Evolutionary conservation across 2,113 vertebrate genomes (phyloP).

Genomic region (Chunga burmeisteri): DNA sequence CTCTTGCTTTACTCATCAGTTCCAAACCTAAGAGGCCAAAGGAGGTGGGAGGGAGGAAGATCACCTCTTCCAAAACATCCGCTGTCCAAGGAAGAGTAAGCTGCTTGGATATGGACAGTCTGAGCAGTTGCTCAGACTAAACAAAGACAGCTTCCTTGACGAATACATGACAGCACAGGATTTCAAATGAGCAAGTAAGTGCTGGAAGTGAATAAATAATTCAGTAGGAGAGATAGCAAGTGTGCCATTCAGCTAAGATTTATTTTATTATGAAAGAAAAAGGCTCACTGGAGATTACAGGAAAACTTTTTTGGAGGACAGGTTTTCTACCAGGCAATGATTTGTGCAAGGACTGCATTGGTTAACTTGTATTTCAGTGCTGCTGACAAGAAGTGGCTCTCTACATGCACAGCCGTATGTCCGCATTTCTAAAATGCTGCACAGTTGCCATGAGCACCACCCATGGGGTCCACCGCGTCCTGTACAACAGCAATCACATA

Average conservation of each 20-base stretch:
- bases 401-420: not conserved
- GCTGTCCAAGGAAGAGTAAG: not conserved
- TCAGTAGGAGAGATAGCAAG: not conserved
- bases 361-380: not conserved
- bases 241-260: not conserved
- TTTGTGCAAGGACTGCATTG: not conserved
- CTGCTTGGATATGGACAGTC: not conserved
- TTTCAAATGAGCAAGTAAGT: not conserved
- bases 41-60: not conserved
- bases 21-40: not conserved
- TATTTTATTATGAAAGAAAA: not conserved
- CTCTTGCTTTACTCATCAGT: not conserved
- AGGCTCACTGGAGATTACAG: not conserved
- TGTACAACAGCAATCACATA: not conserved
- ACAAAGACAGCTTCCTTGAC: not conserved
- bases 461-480: not conserved
- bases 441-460: not conserved
- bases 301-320: not conserved
- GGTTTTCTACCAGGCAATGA: not conserved
- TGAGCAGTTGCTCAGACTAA: not conserved
- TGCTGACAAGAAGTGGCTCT: not conserved
- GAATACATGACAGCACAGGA: not conserved
- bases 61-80: not conserved
- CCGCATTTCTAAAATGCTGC: not conserved
- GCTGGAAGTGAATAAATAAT: conserved; percentile 35